A percentile compares a stretch with the other conserved stretches of the same genome.
Evolutionary conservation across 2,888 invertebrate genomes (phyloP).

Genomic region (Ophioninae sp.): DNA sequence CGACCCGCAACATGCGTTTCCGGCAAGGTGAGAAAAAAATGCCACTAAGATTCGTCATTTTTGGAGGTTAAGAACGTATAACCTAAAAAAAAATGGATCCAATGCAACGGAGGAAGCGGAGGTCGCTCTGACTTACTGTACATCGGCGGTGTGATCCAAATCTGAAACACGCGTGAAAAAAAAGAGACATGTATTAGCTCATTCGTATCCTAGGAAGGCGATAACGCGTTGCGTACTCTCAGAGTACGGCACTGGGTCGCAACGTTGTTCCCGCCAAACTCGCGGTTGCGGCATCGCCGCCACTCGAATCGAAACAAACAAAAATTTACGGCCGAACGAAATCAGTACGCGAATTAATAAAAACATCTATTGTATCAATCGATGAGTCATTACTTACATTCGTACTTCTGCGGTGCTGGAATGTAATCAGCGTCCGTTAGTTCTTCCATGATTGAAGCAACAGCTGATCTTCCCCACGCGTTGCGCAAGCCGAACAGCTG

Average conservation of each 20-base stretch:
- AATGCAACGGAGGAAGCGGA: neutral
- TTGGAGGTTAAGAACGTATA: conserved; percentile 55
- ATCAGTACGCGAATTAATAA: neutral
- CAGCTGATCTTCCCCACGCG: conserved; percentile 75
- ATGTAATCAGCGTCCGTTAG: conserved; percentile 85
- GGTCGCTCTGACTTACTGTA: conserved; percentile 90
- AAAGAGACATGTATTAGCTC: neutral
- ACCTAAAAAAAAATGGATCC: conserved; percentile 36
- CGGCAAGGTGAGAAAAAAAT: neutral
- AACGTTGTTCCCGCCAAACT: conserved; percentile 55
- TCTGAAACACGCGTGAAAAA: conserved; percentile 84
- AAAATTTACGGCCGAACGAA: neutral
- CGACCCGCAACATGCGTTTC: neutral
- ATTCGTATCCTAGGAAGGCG: neutral
- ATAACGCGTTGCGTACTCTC: neutral
- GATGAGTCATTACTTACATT: conserved; percentile 86
- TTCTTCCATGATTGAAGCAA: conserved; percentile 71
- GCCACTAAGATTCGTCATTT: neutral
- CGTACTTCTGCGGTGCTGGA: conserved; percentile 88
- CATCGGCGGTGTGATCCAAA: conserved; percentile 98
- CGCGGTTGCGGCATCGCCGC: conserved; percentile 21
- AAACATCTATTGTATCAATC: neutral
- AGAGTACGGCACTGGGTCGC: conserved; percentile 53
- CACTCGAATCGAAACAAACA: neutral
- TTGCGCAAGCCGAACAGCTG: conserved; percentile 74